Conservation (phyloP, 64 coral and sea anemone genomes). For the Actinia equina region DNA sequence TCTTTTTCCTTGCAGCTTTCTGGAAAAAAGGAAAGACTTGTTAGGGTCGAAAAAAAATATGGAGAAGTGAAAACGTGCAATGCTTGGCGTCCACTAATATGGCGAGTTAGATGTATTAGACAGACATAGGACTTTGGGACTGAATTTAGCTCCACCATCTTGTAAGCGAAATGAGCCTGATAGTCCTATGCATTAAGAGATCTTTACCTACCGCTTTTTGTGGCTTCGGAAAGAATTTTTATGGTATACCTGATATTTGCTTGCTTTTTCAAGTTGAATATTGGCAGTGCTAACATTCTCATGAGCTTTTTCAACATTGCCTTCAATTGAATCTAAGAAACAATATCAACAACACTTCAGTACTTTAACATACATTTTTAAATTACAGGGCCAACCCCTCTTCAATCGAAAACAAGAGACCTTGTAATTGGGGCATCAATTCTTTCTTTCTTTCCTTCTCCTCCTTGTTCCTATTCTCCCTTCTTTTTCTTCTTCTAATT, state of each 20-base stretch:
- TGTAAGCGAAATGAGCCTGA: no score
- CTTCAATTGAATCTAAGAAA: constrained; percentile 75
- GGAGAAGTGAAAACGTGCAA: background rate
- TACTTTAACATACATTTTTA: no score
- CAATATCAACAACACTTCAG: no score
- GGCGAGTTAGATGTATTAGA: no score
- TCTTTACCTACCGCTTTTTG: no score
- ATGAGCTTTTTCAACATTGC: constrained; percentile 64
- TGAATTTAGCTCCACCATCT: no score
- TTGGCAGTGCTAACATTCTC: constrained; percentile 66
- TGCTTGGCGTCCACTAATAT: background rate
- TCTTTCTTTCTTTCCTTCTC: constrained; percentile 16
- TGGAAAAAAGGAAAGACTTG: constrained; percentile 19
- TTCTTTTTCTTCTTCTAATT: no score
- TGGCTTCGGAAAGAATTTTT: no score
- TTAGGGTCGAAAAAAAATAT: background rate
- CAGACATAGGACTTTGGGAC: no score
- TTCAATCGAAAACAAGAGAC: background rate
- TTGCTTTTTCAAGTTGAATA: constrained; percentile 71
- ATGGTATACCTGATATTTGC: constrained; percentile 59
- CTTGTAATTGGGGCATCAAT: constrained; percentile 15
- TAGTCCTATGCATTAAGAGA: no score
- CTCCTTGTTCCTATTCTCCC: background rate
- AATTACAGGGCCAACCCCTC: no score
- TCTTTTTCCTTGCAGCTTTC: constrained; percentile 92